Base-by-base conservation (phyloP, 2,888 invertebrate species). In the Nemapogon koenigi region DNA sequence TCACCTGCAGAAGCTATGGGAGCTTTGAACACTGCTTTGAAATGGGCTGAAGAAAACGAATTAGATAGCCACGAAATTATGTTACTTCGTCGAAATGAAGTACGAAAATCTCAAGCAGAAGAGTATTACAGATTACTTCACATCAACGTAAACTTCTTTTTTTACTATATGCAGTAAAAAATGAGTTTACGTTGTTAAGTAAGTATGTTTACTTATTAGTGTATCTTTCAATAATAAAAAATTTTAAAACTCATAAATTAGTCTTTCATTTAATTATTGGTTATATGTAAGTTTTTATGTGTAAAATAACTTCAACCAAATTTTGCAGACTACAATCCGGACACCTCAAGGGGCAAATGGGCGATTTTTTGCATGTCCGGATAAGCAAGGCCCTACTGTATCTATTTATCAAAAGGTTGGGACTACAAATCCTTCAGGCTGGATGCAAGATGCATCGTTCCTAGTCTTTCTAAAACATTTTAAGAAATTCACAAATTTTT, bases 391-490 rank as follows among this genome's bases (percentile, higher is more conserved):
- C 22, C 22, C 22, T 22, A 22, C 22, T 6, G 22, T 22, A n/a
- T n/a, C n/a, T n/a, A n/a, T n/a, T n/a, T n/a, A n/a, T n/a, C n/a
- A n/a, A n/a, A n/a, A n/a, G n/a, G n/a, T n/a, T 27, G 28, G 28
- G 4, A 13, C 42, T 37, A 45, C 40, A 3, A 46, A 46, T 37
- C 25, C 30, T 16, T 38, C 36, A 33, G 45, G 43, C 4, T 46
- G 42, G 43, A 42, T 46, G 41, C 37, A 39, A 17, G 41, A 43
- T 14, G 39, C 37, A 31, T 40, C 41, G 35, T 45, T 45, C 36
- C 36, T 39, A 16, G n/a, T 43, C 14, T 43, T 43, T 38, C 22
- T 43, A 28, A 13, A 45, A 38, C 37, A 43, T 37, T 43, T 45
- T 11, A 41, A 41, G 39, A 37, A 32, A 33, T 39, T 39, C 4